Percentiles rank a stretch among this genome's conserved stretches.
phyloP scores from a whole-genome alignment of 2,113 vertebrate genomes.

The Paramormyrops kingsleyae region DNA sequence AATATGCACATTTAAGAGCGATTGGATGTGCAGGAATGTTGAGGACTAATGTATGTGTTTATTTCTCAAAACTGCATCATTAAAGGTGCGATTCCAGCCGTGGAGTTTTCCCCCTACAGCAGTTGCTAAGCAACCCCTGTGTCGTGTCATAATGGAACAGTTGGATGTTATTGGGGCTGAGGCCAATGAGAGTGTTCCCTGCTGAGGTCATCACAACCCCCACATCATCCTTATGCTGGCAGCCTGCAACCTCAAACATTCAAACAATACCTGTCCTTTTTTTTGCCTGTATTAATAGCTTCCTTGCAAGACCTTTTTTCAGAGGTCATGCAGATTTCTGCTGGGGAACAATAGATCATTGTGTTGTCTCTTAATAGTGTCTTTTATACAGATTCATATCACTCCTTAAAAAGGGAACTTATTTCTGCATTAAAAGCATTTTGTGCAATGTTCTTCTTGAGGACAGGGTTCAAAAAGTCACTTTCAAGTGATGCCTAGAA shows the following conservation, averaged over 20 bases:
- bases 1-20: slow-evolving; percentile 23
- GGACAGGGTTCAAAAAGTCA: background rate
- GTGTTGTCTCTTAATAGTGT: background rate
- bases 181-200: slow-evolving; percentile 3
- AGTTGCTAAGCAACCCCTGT: slow-evolving; percentile 21
- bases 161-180: slow-evolving; percentile 13
- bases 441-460: background rate
- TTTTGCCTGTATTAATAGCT: background rate
- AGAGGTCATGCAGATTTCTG: background rate
- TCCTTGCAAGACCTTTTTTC: background rate
- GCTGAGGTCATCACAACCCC: slow-evolving; percentile 7
- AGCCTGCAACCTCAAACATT: background rate
- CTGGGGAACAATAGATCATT: background rate
- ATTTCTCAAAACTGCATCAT: slow-evolving; percentile 16
- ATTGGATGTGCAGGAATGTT: background rate
- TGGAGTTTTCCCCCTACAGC: background rate
- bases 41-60: slow-evolving; percentile 12
- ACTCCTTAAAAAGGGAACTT: background rate
- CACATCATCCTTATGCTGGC: background rate
- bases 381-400: background rate
- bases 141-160: background rate
- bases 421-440: background rate
- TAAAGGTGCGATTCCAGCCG: slow-evolving; percentile 8
- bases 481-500: background rate
- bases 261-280: background rate